Evolutionary conservation across 2,888 invertebrate species (phyloP).

Genomic region (Agrotis ipsilon): DNA sequence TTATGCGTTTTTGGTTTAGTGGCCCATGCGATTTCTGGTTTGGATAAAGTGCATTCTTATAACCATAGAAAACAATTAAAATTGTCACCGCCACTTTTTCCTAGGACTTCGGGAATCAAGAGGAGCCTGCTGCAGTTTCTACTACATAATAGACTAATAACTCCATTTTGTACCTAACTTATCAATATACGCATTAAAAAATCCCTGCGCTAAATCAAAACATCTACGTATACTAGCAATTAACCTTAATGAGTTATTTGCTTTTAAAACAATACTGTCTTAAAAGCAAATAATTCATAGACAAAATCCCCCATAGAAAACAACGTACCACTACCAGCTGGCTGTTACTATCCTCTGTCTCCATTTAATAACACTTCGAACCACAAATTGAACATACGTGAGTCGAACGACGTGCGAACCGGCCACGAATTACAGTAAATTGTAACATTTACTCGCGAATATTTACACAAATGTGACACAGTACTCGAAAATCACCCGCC

Average conservation of each 20-base stretch:
- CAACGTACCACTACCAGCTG: background rate
- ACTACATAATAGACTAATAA: background rate
- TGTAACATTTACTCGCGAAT: constrained; percentile 30
- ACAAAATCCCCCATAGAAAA: constrained; percentile 17
- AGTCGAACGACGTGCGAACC: constrained; percentile 28
- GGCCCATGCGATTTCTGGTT: background rate
- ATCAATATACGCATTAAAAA: background rate
- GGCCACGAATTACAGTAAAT: constrained; percentile 40
- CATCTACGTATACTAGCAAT: background rate
- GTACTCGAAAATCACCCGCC: constrained; percentile 19
- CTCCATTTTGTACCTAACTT: background rate
- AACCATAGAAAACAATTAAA: too few species aligned
- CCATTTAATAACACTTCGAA: constrained; percentile 37
- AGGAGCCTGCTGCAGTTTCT: background rate
- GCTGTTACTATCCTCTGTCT: constrained; percentile 21
- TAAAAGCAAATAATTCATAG: constrained; percentile 9
- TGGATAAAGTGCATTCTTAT: background rate
- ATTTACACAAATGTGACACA: constrained; percentile 53
- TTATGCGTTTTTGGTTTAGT: background rate
- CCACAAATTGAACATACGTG: constrained; percentile 47
- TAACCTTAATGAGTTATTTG: background rate
- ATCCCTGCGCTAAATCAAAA: background rate
- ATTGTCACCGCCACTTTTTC: background rate
- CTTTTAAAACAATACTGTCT: background rate
- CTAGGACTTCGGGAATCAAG: background rate